These are phyloP conservation scores for Phania funesta DNA, from an alignment of 2,888 invertebrate species.

Conservation along the genomic window DNA sequence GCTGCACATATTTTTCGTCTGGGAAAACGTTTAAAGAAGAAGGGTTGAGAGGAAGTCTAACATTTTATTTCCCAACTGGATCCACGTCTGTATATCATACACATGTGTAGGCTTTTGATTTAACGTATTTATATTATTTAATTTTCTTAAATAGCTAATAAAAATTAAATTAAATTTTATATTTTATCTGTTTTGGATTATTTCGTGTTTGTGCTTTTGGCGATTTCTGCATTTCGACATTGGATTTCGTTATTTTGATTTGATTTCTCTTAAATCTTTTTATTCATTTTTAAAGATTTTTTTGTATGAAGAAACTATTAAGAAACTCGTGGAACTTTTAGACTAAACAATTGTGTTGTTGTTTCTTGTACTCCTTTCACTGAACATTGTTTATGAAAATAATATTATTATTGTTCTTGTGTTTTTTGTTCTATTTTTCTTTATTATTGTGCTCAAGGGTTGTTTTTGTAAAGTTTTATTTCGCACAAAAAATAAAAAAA, in stretches of 20 bases:
- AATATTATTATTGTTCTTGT: conserved; percentile 25
- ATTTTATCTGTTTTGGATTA: not conserved
- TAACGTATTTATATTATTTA: not conserved
- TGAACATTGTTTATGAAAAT: conserved; percentile 47
- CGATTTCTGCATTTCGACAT: conserved; percentile 54
- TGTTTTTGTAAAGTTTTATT: conserved; percentile 45
- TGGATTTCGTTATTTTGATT: conserved; percentile 67
- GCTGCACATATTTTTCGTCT: too few relatives aligned
- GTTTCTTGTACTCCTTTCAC: not conserved
- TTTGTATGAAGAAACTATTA: not conserved
- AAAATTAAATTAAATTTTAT: conserved; percentile 31
- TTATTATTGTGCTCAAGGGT: conserved; percentile 55
- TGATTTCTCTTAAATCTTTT: conserved; percentile 14
- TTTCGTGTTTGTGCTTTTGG: conserved; percentile 17
- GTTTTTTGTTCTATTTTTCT: not conserved
- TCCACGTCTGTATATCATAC: too few relatives aligned
- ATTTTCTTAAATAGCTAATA: conserved; percentile 5
- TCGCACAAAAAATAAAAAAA: conserved; percentile 5
- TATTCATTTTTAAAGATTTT: not conserved
- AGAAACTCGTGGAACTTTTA: not conserved
- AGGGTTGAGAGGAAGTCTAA: too few relatives aligned
- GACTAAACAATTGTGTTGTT: not conserved
- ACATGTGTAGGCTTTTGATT: too few relatives aligned
- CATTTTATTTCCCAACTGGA: too few relatives aligned
- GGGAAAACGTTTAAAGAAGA: too few relatives aligned